Evolutionary conservation across 1,140 invertebrate species (phyloP).

Genomic region (Cyclina sinensis): DNA sequence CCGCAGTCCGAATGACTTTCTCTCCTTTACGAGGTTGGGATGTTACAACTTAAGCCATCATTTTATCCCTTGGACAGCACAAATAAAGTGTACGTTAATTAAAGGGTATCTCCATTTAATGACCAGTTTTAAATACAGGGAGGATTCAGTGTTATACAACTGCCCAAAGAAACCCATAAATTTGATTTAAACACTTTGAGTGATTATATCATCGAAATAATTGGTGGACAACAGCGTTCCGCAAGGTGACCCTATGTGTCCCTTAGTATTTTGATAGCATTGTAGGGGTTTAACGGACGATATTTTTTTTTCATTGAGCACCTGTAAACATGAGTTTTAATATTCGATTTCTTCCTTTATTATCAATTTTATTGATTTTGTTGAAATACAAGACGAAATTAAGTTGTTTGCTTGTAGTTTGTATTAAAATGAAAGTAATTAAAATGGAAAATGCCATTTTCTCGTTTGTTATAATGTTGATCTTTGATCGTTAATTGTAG

Average conservation of each 20-base stretch:
- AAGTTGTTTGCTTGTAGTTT: constrained; percentile 1
- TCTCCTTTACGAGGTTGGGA: not conserved
- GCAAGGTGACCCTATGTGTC: constrained; percentile 44
- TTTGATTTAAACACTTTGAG: constrained; percentile 59
- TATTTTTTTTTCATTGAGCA: not conserved
- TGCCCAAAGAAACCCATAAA: constrained; percentile 59
- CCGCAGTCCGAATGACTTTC: not conserved
- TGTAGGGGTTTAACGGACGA: constrained; percentile 16
- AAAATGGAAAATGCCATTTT: not conserved
- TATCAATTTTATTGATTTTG: constrained; percentile 14
- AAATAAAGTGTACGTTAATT: constrained; percentile 52
- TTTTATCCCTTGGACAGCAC: constrained; percentile 14
- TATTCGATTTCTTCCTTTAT: constrained; percentile 59
- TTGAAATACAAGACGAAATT: constrained; percentile 25
- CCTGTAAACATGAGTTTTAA: constrained; percentile 40
- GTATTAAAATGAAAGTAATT: constrained; percentile 34
- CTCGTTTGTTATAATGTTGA: not conserved
- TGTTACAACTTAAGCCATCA: constrained; percentile 20
- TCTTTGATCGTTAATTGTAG: constrained; percentile 31
- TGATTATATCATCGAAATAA: constrained; percentile 43
- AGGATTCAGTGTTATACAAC: constrained; percentile 48
- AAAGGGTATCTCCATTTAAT: constrained; percentile 52
- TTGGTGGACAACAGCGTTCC: not conserved
- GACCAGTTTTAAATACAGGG: constrained; percentile 49
- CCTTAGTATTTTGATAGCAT: constrained; percentile 55